Percentiles rank a stretch among this genome's conserved stretches.
These are phyloP conservation scores for Neocrepidodera transversa DNA, from an alignment of 2,888 invertebrate genomes.

Conservation along the genomic window DNA sequence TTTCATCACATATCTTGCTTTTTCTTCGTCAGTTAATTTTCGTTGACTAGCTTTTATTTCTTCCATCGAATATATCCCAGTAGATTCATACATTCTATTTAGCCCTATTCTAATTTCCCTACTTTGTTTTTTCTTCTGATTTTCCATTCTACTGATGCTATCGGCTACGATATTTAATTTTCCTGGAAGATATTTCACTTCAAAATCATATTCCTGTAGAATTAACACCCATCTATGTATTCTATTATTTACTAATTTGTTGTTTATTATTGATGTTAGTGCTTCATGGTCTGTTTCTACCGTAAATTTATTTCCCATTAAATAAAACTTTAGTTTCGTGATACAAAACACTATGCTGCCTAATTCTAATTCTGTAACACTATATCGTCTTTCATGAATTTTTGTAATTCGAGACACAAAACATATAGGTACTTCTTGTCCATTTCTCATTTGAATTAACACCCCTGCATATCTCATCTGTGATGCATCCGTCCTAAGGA, in stretches of 20 bases:
- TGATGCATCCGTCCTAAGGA: no score
- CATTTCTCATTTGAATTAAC: constrained; percentile 5
- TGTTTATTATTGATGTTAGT: constrained; percentile 15
- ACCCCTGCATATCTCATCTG: constrained; percentile 9
- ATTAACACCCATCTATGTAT: constrained; percentile 26
- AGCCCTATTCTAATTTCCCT: no score
- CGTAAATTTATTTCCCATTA: constrained; percentile 19
- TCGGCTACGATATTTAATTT: constrained; percentile 16
- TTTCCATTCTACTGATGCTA: constrained; percentile 9
- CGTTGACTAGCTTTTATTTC: constrained; percentile 1
- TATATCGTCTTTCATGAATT: constrained; percentile 11
- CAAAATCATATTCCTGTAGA: no score
- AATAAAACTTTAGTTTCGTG: constrained; percentile 14
- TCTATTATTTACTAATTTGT: constrained; percentile 19
- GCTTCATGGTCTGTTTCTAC: constrained; percentile 26
- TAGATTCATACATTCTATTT: no score
- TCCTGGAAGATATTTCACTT: constrained; percentile 19
- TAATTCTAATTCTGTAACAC: constrained; percentile 15
- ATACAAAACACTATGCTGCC: constrained; percentile 19
- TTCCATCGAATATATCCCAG: not conserved
- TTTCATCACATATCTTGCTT: no score
- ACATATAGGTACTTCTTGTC: constrained; percentile 15
- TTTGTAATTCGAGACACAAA: constrained; percentile 8
- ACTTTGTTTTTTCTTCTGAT: not conserved
- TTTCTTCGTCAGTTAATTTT: no score